Conservation (phyloP, 1,140 invertebrate genomes). For the Leucophenga varia region DNA sequence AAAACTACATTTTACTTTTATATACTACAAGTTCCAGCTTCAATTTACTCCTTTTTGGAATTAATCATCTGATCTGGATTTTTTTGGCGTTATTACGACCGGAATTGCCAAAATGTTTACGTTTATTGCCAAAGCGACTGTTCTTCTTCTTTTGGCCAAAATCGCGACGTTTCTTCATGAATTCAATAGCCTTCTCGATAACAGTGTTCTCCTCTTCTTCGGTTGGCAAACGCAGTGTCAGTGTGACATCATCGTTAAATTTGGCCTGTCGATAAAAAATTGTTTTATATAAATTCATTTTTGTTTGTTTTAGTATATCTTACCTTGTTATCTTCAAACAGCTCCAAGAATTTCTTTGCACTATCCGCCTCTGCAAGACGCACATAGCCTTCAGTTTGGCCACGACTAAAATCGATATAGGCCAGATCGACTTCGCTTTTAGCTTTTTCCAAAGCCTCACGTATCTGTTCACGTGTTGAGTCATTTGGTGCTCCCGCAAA, state of each 20-base stretch:
- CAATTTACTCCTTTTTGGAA: no score
- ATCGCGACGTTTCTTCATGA: slow-evolving; percentile 63
- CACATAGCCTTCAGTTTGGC: slow-evolving; percentile 71
- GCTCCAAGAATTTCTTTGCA: slow-evolving; percentile 67
- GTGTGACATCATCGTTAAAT: slow-evolving; percentile 59
- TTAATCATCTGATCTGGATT: slow-evolving; percentile 5
- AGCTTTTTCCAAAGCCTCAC: slow-evolving; percentile 65
- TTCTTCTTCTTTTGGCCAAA: slow-evolving; percentile 54
- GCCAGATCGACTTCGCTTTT: slow-evolving; percentile 64
- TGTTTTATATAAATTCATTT: slow-evolving; percentile 27
- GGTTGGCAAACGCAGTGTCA: slow-evolving; percentile 64
- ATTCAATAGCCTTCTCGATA: slow-evolving; percentile 64
- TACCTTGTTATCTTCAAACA: slow-evolving; percentile 65
- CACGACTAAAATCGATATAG: slow-evolving; percentile 74
- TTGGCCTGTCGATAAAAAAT: slow-evolving; percentile 26
- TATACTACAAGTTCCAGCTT: slow-evolving; percentile 37
- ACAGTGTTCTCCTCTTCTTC: slow-evolving; percentile 72
- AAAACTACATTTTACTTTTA: slow-evolving; percentile 29
- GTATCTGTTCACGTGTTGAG: slow-evolving; percentile 71
- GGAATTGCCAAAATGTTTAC: no score
- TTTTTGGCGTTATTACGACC: slow-evolving; percentile 33
- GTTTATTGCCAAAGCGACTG: slow-evolving; percentile 50
- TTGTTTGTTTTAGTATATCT: slow-evolving; percentile 41
- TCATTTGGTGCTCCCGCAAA: slow-evolving; percentile 65
- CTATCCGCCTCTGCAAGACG: slow-evolving; percentile 69